A percentile compares a stretch with the other conserved stretches of the same genome.
These are phyloP conservation scores for Chromobotia macracanthus DNA, from an alignment of 2,797 vertebrate species.

Conservation along the genomic window DNA sequence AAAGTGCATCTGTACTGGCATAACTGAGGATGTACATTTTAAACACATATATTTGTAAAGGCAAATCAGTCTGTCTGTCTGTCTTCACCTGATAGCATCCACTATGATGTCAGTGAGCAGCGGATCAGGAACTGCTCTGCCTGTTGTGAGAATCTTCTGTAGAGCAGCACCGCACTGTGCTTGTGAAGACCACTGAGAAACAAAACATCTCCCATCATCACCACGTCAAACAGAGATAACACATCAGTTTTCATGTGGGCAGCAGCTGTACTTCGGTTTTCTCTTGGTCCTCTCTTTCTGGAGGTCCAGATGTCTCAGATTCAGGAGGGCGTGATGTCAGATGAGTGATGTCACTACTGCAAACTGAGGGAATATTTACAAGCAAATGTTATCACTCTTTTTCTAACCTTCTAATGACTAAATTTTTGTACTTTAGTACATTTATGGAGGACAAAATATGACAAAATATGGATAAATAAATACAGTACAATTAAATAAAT, in stretches of 20 bases:
- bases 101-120: conserved; percentile 83
- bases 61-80: too few species aligned
- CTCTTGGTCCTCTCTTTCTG: conserved; percentile 10
- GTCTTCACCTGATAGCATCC: conserved; percentile 83
- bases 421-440: neutral
- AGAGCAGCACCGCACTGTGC: conserved; percentile 78
- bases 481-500: too few species aligned
- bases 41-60: too few species aligned
- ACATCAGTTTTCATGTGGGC: neutral
- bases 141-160: conserved; percentile 77
- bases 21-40: too few species aligned
- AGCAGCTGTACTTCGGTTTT: neutral
- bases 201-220: neutral
- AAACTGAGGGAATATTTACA: neutral
- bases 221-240: neutral
- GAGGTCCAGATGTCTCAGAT: neutral
- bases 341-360: neutral
- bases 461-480: neutral
- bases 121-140: conserved; percentile 77
- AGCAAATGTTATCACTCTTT: neutral
- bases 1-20: too few species aligned
- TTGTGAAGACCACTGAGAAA: conserved; percentile 72
- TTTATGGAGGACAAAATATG: neutral
- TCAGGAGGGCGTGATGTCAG: neutral
- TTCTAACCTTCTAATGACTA: too few species aligned